Base-by-base conservation (phyloP, 1,140 invertebrate genomes). In the Tetramorium simillimum region DNA sequence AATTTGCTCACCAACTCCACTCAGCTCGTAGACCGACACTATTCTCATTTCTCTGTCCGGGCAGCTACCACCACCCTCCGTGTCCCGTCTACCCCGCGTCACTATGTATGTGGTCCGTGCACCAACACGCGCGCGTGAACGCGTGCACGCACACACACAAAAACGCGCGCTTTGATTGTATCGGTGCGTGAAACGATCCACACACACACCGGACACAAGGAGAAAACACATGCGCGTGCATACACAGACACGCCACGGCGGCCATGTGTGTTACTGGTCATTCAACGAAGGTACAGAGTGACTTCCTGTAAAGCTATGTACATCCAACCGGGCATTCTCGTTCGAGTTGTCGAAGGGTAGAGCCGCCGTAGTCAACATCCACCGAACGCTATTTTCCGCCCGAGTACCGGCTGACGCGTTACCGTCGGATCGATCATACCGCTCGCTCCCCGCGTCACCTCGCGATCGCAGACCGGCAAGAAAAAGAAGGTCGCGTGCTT, bases 1-100 rank as follows among this genome's bases (percentile, higher is more conserved):
- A 94, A 94, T 94, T 94, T 94, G 93, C 94, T 94, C 93, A 93
- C 92, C 93, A 94, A 94, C 93, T 94, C 93, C 92, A 93, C 93
- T 93, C 93, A 93, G 91, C 93, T 93, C 93, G 92, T 92, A 92
- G 93, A 94, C 94, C 93, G 93, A 94, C 93, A 94, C 93, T 94
- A 94, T 94, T 94, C 93, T 94, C 93, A 94, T 94, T 94, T 93
- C 93, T 93, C 93, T 92, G 90, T 92, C 86, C 89, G 84, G 85
- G 88, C 86, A 87, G 91, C 81, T 88, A 88, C 86, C 82, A 90
- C 90, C 81, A 88, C 90, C 78, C 78, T 88, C 89, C 78, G 86
- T 85, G 73, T 84, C 86, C 85, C 78, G 87, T 85, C 88, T 82
- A 56, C 33, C 91, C 62, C 81, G 77, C 85, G 82, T 78, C 33